These are phyloP conservation scores for Aphelinus certus DNA, from an alignment of 1,140 invertebrate genomes.

Conservation along the genomic window DNA sequence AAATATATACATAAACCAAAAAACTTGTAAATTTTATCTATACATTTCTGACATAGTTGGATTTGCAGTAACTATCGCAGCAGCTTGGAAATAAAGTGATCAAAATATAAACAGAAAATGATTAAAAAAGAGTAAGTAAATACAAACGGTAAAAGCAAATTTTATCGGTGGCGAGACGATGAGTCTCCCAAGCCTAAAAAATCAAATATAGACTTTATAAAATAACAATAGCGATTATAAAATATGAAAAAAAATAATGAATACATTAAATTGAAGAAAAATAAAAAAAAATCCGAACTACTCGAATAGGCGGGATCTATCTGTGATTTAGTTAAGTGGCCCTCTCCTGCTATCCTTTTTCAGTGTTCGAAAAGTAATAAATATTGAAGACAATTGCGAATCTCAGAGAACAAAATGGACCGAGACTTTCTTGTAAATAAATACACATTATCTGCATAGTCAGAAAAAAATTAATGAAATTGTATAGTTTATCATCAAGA, in stretches of 20 bases:
- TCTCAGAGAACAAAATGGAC: slow-evolving; percentile 14
- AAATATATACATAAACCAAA: slow-evolving; percentile 4
- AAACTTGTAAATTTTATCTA: slow-evolving; percentile 34
- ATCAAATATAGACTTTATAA: slow-evolving; percentile 64
- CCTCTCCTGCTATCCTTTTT: slow-evolving; percentile 39
- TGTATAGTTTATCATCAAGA: neutral
- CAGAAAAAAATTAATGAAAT: too few relatives aligned
- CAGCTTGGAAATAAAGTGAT: slow-evolving; percentile 32
- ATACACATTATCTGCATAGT: slow-evolving; percentile 26
- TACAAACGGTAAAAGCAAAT: slow-evolving; percentile 48
- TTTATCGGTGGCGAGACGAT: slow-evolving; percentile 48
- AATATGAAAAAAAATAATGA: slow-evolving; percentile 16
- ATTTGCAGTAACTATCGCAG: slow-evolving; percentile 11
- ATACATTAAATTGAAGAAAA: slow-evolving; percentile 1
- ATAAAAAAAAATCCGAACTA: slow-evolving; percentile 33
- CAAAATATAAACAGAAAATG: slow-evolving; percentile 29
- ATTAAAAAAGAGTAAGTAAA: slow-evolving; percentile 24
- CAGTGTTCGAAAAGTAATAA: slow-evolving; percentile 17
- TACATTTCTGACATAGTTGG: slow-evolving; percentile 17
- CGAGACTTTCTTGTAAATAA: slow-evolving; percentile 46
- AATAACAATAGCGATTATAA: slow-evolving; percentile 57
- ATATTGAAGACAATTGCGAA: slow-evolving; percentile 11
- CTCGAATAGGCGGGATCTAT: slow-evolving; percentile 56
- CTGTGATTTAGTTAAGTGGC: slow-evolving; percentile 62
- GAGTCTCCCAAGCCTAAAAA: slow-evolving; percentile 62